Percentiles rank a stretch among this genome's conserved stretches.
phyloP scores from a whole-genome alignment of 92 coral and sea anemone genomes.

The Phymanthus crucifer region DNA sequence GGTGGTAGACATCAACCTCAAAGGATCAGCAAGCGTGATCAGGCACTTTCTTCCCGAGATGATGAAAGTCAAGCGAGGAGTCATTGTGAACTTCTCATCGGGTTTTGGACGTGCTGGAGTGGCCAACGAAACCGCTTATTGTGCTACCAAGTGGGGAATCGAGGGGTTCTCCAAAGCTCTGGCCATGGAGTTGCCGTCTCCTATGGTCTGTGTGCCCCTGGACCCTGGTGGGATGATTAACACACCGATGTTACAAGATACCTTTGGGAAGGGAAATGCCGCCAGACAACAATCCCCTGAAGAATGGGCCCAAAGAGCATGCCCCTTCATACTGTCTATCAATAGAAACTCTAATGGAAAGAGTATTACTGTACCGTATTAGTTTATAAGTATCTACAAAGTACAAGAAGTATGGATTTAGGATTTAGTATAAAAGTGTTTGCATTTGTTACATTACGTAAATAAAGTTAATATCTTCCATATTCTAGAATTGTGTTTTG shows the following conservation, averaged over 20 bases:
- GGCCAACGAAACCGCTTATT: slow-evolving; percentile 69
- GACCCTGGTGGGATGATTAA: slow-evolving; percentile 76
- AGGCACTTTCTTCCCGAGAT: slow-evolving; percentile 71
- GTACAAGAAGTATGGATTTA: no score
- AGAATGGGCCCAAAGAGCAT: slow-evolving; percentile 72
- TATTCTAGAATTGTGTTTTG: no score
- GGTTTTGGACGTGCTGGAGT: slow-evolving; percentile 70
- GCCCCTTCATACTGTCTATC: slow-evolving; percentile 70
- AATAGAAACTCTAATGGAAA: slow-evolving; percentile 60
- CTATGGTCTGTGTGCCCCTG: slow-evolving; percentile 69
- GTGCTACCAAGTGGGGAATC: slow-evolving; percentile 73
- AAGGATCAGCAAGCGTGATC: slow-evolving; percentile 69
- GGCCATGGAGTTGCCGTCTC: slow-evolving; percentile 75
- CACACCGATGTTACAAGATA: slow-evolving; percentile 62
- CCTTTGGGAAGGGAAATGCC: slow-evolving; percentile 60
- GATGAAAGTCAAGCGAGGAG: slow-evolving; percentile 65
- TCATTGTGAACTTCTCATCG: slow-evolving; percentile 74
- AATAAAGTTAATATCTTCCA: no score
- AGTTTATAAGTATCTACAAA: background rate
- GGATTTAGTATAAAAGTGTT: no score
- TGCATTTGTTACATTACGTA: no score
- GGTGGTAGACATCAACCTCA: slow-evolving; percentile 71
- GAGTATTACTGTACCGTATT: slow-evolving; percentile 44
- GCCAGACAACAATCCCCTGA: slow-evolving; percentile 48
- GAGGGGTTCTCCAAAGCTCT: slow-evolving; percentile 77